Percentiles rank a stretch among this genome's conserved stretches.
phyloP scores from a whole-genome alignment of 2,113 vertebrate genomes.

The Malurus cyaneus region DNA sequence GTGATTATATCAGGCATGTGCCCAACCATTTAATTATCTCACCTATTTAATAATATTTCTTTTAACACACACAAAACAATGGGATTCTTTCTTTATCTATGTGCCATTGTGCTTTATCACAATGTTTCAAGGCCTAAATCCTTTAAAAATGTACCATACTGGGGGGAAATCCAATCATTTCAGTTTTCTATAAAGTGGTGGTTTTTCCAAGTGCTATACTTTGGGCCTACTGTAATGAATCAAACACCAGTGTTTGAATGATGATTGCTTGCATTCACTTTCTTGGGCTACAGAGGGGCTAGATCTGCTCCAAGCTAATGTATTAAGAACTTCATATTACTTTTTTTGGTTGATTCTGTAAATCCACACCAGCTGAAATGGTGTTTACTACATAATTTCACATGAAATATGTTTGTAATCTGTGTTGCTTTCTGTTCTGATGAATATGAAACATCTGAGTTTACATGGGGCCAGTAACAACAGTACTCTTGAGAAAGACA shows the following conservation, averaged over 20 bases:
- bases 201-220: not conserved
- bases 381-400: not conserved
- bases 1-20: not conserved
- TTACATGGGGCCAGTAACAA: not conserved
- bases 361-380: constrained; percentile 1
- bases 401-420: not conserved
- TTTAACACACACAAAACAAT: not conserved
- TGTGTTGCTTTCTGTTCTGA: not conserved
- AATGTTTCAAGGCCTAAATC: not conserved
- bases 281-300: not conserved
- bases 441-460: constrained; percentile 1
- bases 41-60: not conserved
- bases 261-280: not conserved
- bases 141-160: not conserved
- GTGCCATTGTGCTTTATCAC: not conserved
- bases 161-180: not conserved
- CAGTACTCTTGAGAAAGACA: not conserved
- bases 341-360: not conserved
- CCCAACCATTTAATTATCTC: not conserved
- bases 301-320: not conserved
- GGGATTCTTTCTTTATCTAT: not conserved
- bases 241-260: not conserved
- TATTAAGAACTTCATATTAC: not conserved
- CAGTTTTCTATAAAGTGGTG: not conserved
- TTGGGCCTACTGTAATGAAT: not conserved